These are phyloP conservation scores for Chrosomus eos DNA, from an alignment of 2,797 vertebrate genomes.

Conservation along the genomic window DNA sequence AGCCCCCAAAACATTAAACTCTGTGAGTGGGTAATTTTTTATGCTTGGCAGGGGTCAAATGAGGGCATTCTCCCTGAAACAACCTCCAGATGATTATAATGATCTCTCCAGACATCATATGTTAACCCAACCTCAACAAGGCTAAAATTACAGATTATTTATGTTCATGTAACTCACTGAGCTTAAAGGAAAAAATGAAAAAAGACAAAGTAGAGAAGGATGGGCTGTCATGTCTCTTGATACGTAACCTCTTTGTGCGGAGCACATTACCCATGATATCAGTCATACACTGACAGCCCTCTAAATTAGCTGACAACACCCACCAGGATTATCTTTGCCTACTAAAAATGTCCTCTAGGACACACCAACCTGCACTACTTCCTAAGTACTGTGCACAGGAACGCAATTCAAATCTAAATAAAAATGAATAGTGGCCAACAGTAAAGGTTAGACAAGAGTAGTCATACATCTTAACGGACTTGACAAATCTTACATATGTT, in stretches of 20 bases:
- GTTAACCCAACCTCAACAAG: slow-evolving; percentile 5
- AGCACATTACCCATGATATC: slow-evolving; percentile 58
- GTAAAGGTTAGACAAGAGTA: not conserved
- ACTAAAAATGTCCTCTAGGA: slow-evolving; percentile 44
- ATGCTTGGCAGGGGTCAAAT: slow-evolving; percentile 23
- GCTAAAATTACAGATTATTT: not conserved
- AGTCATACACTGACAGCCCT: slow-evolving; percentile 50
- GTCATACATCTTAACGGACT: not conserved
- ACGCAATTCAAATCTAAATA: slow-evolving; percentile 3
- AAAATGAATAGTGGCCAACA: not conserved
- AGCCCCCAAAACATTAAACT: not conserved
- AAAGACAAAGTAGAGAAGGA: slow-evolving; percentile 14
- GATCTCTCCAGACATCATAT: slow-evolving; percentile 1
- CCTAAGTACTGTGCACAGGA: slow-evolving; percentile 19
- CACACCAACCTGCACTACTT: slow-evolving; percentile 36
- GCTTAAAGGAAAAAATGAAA: slow-evolving; percentile 18
- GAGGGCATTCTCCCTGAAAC: slow-evolving; percentile 19
- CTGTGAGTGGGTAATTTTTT: slow-evolving; percentile 1
- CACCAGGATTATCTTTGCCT: slow-evolving; percentile 64
- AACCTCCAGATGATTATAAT: slow-evolving; percentile 10
- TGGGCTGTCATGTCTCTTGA: slow-evolving; percentile 54
- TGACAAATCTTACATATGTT: not conserved
- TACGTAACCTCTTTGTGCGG: slow-evolving; percentile 53
- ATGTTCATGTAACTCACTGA: not conserved
- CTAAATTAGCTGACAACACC: slow-evolving; percentile 63